Conservation (phyloP, 2,113 vertebrate species). For the Etheostoma spectabile region DNA sequence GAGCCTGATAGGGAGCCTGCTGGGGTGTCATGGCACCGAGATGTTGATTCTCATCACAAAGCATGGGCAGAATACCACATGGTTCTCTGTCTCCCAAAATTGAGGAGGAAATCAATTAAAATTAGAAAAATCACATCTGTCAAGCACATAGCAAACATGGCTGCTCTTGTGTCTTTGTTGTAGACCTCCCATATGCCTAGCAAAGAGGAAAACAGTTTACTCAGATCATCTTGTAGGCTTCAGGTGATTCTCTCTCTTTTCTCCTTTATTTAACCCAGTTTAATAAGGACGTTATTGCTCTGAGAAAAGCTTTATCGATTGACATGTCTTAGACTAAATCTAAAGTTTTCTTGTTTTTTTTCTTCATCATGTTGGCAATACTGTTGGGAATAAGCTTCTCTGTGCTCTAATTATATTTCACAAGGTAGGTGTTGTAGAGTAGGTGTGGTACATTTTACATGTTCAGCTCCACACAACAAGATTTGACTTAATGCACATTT, state of each 20-base stretch:
- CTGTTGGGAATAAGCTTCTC: conserved; percentile 64
- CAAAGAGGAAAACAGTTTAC: conserved; percentile 49
- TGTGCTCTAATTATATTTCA: conserved; percentile 36
- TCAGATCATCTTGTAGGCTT: conserved; percentile 41
- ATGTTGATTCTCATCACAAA: conserved; percentile 67
- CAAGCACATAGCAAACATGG: conserved; percentile 58
- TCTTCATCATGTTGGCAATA: conserved; percentile 67
- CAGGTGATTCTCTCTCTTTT: conserved; percentile 35
- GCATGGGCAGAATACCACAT: conserved; percentile 45
- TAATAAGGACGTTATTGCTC: conserved; percentile 78
- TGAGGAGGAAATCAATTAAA: conserved; percentile 72
- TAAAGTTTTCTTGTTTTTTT: conserved; percentile 61
- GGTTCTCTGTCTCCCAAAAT: conserved; percentile 53
- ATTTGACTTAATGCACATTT: not conserved
- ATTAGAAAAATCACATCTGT: conserved; percentile 66
- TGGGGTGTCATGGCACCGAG: conserved; percentile 67
- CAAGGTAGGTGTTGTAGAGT: conserved; percentile 23
- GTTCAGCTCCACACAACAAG: not conserved
- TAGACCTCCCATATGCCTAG: conserved; percentile 46
- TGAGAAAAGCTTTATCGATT: conserved; percentile 76
- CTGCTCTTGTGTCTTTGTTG: conserved; percentile 51
- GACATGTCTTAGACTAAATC: conserved; percentile 57
- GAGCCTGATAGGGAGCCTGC: conserved; percentile 69
- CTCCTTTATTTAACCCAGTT: conserved; percentile 65
- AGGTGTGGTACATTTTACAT: conserved; percentile 6